Conservation (phyloP, 2,888 invertebrate genomes). For the Cybosia mesomella region DNA sequence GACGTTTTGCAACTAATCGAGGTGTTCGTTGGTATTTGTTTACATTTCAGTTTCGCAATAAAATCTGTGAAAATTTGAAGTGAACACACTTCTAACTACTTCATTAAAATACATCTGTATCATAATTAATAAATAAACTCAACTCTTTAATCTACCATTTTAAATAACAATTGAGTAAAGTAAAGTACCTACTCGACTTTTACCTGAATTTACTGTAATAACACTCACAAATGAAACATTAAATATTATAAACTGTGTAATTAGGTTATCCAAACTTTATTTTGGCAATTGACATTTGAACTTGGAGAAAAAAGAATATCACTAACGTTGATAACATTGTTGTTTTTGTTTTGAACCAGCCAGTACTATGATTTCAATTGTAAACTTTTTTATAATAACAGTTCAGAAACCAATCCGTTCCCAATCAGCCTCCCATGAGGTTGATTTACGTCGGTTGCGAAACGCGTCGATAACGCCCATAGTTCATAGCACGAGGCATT, state of each 20-base stretch:
- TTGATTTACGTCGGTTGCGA: slow-evolving; percentile 56
- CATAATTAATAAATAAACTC: background rate
- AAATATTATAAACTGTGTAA: background rate
- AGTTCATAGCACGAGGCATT: slow-evolving; percentile 65
- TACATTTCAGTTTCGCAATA: slow-evolving; percentile 48
- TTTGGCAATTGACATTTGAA: background rate
- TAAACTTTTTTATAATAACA: slow-evolving; percentile 31
- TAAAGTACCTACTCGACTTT: background rate
- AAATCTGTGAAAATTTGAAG: slow-evolving; percentile 27
- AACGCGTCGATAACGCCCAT: slow-evolving; percentile 56
- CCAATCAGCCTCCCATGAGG: slow-evolving; percentile 44
- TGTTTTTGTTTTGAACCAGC: background rate
- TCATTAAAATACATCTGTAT: slow-evolving; percentile 3
- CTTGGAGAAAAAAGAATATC: background rate
- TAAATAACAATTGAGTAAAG: background rate
- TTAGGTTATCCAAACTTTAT: background rate
- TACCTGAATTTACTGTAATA: too few relatives aligned
- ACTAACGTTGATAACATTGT: background rate
- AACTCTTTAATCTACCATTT: background rate
- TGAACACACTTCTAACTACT: slow-evolving; percentile 17
- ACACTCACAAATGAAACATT: background rate
- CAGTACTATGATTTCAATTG: slow-evolving; percentile 13
- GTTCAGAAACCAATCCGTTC: slow-evolving; percentile 35
- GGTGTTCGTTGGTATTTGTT: slow-evolving; percentile 52
- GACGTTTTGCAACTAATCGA: slow-evolving; percentile 49